These are phyloP conservation scores for Zaprionus vittiger DNA, from an alignment of 1,140 invertebrate genomes.

Conservation along the genomic window DNA sequence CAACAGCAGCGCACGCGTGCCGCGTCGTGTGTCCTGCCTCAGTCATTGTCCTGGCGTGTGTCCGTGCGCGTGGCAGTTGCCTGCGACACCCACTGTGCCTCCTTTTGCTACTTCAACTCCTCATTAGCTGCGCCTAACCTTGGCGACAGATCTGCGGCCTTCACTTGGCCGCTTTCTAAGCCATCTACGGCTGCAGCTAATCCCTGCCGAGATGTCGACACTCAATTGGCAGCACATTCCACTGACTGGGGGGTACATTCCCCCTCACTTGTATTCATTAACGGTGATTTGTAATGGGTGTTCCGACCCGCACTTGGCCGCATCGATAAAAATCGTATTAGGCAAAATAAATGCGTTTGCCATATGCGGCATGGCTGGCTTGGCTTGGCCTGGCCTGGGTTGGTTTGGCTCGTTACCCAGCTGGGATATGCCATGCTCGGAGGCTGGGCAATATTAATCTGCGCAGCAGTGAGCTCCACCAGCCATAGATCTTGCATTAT, in stretches of 20 bases:
- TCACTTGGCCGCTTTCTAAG: not conserved
- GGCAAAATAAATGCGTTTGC: slow-evolving; percentile 66
- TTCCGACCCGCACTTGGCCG: slow-evolving; percentile 13
- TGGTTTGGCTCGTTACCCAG: not conserved
- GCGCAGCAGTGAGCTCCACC: slow-evolving; percentile 39
- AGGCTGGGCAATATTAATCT: slow-evolving; percentile 61
- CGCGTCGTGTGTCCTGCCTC: slow-evolving; percentile 37
- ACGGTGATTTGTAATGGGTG: slow-evolving; percentile 76
- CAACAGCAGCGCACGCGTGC: slow-evolving; percentile 17
- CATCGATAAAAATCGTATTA: slow-evolving; percentile 69
- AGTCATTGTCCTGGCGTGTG: slow-evolving; percentile 13
- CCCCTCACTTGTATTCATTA: slow-evolving; percentile 49
- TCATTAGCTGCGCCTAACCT: not conserved
- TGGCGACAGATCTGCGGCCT: slow-evolving; percentile 1
- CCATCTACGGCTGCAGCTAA: not conserved
- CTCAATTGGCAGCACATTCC: slow-evolving; percentile 30
- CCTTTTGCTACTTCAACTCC: slow-evolving; percentile 26
- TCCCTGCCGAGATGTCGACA: not conserved
- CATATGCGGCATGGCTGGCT: not conserved
- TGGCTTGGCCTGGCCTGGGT: too few species aligned
- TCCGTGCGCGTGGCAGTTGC: slow-evolving; percentile 26
- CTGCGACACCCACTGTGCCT: slow-evolving; percentile 36
- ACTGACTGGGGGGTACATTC: not conserved
- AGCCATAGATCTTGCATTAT: slow-evolving; percentile 75
- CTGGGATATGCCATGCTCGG: slow-evolving; percentile 2